Evolutionary conservation across 2,797 vertebrate species (phyloP).

Genomic region (Chloroceryle inda): DNA sequence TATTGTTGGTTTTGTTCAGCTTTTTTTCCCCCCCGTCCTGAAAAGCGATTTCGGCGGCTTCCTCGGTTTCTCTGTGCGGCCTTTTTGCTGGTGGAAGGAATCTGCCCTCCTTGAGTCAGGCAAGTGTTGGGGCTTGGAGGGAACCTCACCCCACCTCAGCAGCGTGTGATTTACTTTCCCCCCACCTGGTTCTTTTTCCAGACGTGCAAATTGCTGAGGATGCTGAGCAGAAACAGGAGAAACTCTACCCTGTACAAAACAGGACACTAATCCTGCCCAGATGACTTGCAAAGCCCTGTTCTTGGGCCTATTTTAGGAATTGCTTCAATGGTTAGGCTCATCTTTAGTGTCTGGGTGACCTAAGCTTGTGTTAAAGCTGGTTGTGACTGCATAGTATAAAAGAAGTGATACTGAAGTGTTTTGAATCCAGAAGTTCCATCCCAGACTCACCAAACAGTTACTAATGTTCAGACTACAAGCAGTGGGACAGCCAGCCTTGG

Average conservation of each 20-base stretch:
- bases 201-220: neutral
- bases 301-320: neutral
- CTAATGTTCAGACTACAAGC: neutral
- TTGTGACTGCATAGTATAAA: neutral
- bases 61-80: neutral
- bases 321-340: neutral
- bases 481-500: neutral
- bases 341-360: neutral
- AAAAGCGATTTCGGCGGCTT: neutral
- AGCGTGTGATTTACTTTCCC: neutral
- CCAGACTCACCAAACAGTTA: neutral
- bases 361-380: neutral
- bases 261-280: neutral
- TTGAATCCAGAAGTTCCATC: neutral
- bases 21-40: neutral
- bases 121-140: neutral
- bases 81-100: neutral
- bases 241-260: neutral
- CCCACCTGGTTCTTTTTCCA: neutral
- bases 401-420: neutral
- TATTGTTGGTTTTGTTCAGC: too few species aligned
- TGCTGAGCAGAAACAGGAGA: neutral
- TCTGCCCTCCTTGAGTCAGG: neutral
- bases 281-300: neutral
- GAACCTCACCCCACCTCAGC: neutral